phyloP scores from a whole-genome alignment of 2,113 vertebrate genomes.

The Chaenogobius annularis region DNA sequence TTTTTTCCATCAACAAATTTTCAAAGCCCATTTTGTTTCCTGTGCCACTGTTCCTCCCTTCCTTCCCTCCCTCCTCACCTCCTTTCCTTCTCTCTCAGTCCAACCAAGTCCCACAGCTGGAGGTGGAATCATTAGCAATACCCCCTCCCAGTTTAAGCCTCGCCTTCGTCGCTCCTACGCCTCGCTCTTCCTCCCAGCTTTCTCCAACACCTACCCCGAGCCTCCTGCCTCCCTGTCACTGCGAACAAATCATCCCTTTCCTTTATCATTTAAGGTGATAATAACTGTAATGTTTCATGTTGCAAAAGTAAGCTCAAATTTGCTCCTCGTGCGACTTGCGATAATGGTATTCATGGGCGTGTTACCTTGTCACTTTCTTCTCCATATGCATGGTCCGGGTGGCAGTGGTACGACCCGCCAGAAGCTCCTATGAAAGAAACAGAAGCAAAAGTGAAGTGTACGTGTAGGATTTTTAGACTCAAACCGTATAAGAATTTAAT shows the following conservation, averaged over 20 bases:
- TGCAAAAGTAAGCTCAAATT: neutral
- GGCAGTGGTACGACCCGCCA: conserved; percentile 74
- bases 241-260: conserved; percentile 21
- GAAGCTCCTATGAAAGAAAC: conserved; percentile 65
- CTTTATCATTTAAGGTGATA: conserved; percentile 14
- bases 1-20: conserved; percentile 67
- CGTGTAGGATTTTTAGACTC: too few relatives aligned
- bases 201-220: conserved; percentile 57
- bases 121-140: conserved; percentile 72
- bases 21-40: conserved; percentile 67
- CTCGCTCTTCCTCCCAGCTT: conserved; percentile 41
- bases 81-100: conserved; percentile 46
- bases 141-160: conserved; percentile 61
- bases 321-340: neutral
- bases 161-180: conserved; percentile 25
- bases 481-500: too few relatives aligned
- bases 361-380: conserved; percentile 79
- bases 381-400: conserved; percentile 70
- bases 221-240: conserved; percentile 46
- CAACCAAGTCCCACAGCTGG: conserved; percentile 71
- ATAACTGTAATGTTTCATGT: conserved; percentile 13
- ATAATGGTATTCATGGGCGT: neutral
- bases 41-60: conserved; percentile 67
- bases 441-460: conserved; percentile 15
- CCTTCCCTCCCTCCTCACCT: conserved; percentile 24